phyloP scores from a whole-genome alignment of 2,113 vertebrate genomes.

The Poecile atricapillus region DNA sequence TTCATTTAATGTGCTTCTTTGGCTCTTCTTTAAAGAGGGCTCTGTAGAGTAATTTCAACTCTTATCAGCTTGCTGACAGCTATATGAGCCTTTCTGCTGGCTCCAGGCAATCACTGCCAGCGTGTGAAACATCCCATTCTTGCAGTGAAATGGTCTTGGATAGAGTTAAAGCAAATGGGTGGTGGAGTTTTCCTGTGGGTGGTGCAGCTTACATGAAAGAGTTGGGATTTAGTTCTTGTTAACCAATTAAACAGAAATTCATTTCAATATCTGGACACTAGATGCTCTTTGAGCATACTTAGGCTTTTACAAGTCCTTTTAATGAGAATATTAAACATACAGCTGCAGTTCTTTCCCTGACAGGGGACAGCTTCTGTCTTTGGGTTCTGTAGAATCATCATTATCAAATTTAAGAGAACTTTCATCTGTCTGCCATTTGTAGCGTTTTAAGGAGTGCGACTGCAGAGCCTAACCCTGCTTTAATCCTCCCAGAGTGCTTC shows the following conservation, averaged over 20 bases:
- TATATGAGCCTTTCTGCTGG: slow-evolving; percentile 77
- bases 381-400: neutral
- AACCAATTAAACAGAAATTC: neutral
- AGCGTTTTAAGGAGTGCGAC: slow-evolving; percentile 10
- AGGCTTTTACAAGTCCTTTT: neutral
- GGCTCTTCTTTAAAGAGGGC: slow-evolving; percentile 76
- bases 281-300: neutral
- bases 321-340: slow-evolving; percentile 3
- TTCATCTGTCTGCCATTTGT: slow-evolving; percentile 52
- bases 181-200: slow-evolving; percentile 8
- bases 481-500: slow-evolving; percentile 67
- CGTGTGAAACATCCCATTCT: slow-evolving; percentile 72
- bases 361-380: slow-evolving; percentile 28
- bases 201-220: neutral
- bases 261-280: neutral
- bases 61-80: slow-evolving; percentile 83
- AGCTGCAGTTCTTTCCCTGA: slow-evolving; percentile 8
- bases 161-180: slow-evolving; percentile 33
- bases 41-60: slow-evolving; percentile 75
- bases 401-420: slow-evolving; percentile 41
- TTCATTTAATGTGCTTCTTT: slow-evolving; percentile 73
- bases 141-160: slow-evolving; percentile 19
- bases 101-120: slow-evolving; percentile 63
- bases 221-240: neutral
- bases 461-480: slow-evolving; percentile 15